phyloP scores from a whole-genome alignment of 2,797 vertebrate genomes.

The Gobionotothen gibberifrons region DNA sequence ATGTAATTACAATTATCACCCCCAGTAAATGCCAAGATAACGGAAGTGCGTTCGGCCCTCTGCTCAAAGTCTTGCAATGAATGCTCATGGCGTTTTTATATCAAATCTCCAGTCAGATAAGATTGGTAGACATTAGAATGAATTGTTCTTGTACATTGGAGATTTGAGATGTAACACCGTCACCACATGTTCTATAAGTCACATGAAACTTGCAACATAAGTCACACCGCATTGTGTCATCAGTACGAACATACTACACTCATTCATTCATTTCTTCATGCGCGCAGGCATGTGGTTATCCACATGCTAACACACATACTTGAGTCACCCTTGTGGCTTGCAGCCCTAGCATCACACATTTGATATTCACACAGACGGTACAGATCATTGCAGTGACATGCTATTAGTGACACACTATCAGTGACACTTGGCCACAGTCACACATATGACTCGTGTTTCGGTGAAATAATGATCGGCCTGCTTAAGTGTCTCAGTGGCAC shows the following conservation, averaged over 20 bases:
- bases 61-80: conserved; percentile 23
- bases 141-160: conserved; percentile 4
- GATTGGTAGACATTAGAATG: neutral
- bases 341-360: conserved; percentile 55
- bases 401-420: conserved; percentile 64
- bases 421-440: conserved; percentile 68
- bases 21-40: conserved; percentile 60
- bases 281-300: conserved; percentile 32
- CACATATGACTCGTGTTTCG: conserved; percentile 56
- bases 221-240: conserved; percentile 43
- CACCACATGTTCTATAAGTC: conserved; percentile 5
- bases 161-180: conserved; percentile 2
- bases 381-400: conserved; percentile 66
- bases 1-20: conserved; percentile 70
- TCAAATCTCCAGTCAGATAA: neutral
- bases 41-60: conserved; percentile 25
- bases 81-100: neutral
- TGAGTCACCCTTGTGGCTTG: conserved; percentile 72
- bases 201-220: conserved; percentile 25
- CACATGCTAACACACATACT: conserved; percentile 59
- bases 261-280: conserved; percentile 42
- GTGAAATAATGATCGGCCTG: conserved; percentile 52
- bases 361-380: conserved; percentile 31
- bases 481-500: conserved; percentile 34
- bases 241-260: conserved; percentile 27